A percentile compares a stretch with the other conserved stretches of the same genome.
Conservation (phyloP, 1,140 invertebrate genomes). For the Lethocerus indicus region DNA sequence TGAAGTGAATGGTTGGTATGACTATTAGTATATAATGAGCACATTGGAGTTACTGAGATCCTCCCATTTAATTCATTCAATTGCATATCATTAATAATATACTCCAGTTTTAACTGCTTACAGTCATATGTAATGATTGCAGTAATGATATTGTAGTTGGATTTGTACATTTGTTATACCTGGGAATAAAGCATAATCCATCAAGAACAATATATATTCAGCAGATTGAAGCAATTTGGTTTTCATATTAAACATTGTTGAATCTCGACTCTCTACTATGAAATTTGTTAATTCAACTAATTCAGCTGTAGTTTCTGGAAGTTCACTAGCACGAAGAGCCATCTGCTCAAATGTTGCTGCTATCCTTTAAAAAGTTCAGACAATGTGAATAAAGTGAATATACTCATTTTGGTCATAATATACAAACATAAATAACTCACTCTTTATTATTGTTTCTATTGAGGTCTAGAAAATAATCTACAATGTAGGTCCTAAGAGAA, state of each 20-base stretch:
- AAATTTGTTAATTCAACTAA: slow-evolving; percentile 73
- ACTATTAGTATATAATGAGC: no score
- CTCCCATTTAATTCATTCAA: no score
- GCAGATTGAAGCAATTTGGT: slow-evolving; percentile 49
- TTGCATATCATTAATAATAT: no score
- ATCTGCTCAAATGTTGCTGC: slow-evolving; percentile 76
- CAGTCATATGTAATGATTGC: no score
- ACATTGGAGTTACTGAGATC: no score
- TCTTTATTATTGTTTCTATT: slow-evolving; percentile 57
- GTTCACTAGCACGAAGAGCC: slow-evolving; percentile 62
- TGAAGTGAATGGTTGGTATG: no score
- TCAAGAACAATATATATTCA: slow-evolving; percentile 55
- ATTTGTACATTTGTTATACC: no score
- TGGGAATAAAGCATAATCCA: slow-evolving; percentile 49
- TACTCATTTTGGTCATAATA: background rate
- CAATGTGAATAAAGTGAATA: slow-evolving; percentile 15
- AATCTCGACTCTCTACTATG: slow-evolving; percentile 58
- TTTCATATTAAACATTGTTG: slow-evolving; percentile 58
- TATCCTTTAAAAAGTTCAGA: no score
- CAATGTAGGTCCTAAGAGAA: slow-evolving; percentile 47
- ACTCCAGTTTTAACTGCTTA: no score
- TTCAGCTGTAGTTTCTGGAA: slow-evolving; percentile 69
- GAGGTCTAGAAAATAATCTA: slow-evolving; percentile 56
- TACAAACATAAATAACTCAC: slow-evolving; percentile 25
- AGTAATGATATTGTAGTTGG: no score